Base-by-base conservation (phyloP, 2,888 invertebrate genomes). In the Crepidodera aurea region DNA sequence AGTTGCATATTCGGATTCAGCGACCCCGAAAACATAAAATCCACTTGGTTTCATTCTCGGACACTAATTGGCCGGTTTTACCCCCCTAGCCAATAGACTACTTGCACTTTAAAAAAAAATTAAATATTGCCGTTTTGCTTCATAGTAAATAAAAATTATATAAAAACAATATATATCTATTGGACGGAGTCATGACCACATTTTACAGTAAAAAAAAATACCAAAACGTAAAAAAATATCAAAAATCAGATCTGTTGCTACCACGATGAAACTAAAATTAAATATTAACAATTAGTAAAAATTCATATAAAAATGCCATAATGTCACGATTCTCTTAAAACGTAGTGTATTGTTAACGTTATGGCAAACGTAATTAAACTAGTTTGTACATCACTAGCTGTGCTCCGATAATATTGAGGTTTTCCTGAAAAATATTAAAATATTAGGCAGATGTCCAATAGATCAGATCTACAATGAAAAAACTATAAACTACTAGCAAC, bases 401-500 rank as follows among this genome's bases (percentile, higher is more conserved):
- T 54, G 60, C 72, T 69, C 46, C 67, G 65, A 48, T 62, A 72
- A 63, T 68, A 67, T 54, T 70, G 63, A 1, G 72, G 72, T 44
- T 70, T 66, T 57, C 73, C 73, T 73, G 59, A 55, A 71, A 58
- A 40, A 56, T 32, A 60, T 22, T 12, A 37, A 22, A 59, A 15
- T 39, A 54, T 48, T 46, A 61, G 32, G 37, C 13, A 16, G 16
- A 12, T 25, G n/a, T 60, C 46, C 53, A 51, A 48, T 51, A 54
- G 51, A 44, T 25, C 15, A 42, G 12, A 22, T 34, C 29, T 40
- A 29, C 16, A n/a, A 55, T 12, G 13, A 22, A 44, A 51, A 27
- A 13, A 54, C 42, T 48, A 51, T 34, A 15, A 40, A 15, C 51
- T 39, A 50, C 10, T n/a, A 39, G 19, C 25, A 39, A 32, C 10